Conservation (phyloP, 2,888 invertebrate genomes). For the Perizoma flavofasciatum region DNA sequence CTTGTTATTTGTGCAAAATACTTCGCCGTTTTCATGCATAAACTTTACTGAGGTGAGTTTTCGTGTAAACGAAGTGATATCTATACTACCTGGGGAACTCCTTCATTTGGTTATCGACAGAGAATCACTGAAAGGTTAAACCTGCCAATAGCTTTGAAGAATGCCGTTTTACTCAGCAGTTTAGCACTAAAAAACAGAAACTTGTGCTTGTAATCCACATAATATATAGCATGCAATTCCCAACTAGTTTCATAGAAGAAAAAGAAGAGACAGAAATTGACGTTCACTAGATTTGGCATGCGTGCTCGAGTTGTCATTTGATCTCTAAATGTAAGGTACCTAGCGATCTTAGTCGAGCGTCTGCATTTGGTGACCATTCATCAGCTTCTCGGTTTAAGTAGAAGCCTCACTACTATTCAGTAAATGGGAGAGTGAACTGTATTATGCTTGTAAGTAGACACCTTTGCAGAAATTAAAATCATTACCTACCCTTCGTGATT, state of each 20-base stretch:
- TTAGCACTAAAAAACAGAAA: background rate
- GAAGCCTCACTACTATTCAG: background rate
- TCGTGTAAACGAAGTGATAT: slow-evolving; percentile 10
- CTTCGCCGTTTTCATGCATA: slow-evolving; percentile 77
- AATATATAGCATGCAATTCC: background rate
- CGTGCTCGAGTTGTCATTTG: slow-evolving; percentile 52
- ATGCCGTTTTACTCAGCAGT: slow-evolving; percentile 12
- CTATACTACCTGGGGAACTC: slow-evolving; percentile 11
- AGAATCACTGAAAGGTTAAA: slow-evolving; percentile 71
- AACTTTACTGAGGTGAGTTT: slow-evolving; percentile 76
- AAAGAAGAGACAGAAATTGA: background rate
- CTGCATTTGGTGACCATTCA: background rate
- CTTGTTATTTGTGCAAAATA: slow-evolving; percentile 63
- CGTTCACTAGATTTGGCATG: slow-evolving; percentile 63
- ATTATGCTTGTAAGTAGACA: background rate
- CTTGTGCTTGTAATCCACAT: background rate
- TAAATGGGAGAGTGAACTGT: background rate
- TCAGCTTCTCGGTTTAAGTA: background rate
- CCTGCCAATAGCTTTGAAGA: slow-evolving; percentile 29
- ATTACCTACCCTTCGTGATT: no score
- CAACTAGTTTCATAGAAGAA: background rate
- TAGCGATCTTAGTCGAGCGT: slow-evolving; percentile 7
- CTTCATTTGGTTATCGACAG: slow-evolving; percentile 72
- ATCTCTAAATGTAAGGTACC: background rate
- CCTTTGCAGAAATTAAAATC: background rate